A percentile compares a stretch with the other conserved stretches of the same genome.
Evolutionary conservation across 2,888 invertebrate genomes (phyloP).

Genomic region (Amiota communis): DNA sequence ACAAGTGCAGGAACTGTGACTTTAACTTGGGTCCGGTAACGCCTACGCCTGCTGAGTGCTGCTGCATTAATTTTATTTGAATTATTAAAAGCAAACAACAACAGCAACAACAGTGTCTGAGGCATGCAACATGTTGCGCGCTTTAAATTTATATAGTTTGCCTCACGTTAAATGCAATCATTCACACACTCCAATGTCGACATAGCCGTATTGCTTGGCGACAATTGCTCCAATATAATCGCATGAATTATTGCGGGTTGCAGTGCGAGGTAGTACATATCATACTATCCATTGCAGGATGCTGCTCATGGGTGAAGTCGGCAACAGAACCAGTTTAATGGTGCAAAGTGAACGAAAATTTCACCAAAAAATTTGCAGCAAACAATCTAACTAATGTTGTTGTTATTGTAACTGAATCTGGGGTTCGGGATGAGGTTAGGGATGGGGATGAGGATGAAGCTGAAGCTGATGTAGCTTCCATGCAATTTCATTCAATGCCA

Average conservation of each 20-base stretch:
- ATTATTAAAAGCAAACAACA: constrained; percentile 34
- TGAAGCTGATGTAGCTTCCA: constrained; percentile 28
- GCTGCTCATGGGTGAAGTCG: constrained; percentile 30
- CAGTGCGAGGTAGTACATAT: background rate
- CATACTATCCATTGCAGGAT: constrained; percentile 35
- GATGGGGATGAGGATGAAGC: too few relatives aligned
- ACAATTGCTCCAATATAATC: constrained; percentile 4
- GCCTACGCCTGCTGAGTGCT: constrained; percentile 1
- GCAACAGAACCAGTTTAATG: constrained; percentile 67
- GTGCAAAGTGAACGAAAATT: constrained; percentile 58
- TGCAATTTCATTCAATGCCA: background rate
- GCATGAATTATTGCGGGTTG: constrained; percentile 7
- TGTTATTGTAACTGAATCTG: background rate
- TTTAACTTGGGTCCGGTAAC: background rate
- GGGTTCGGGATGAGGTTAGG: too few relatives aligned
- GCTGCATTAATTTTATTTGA: constrained; percentile 55
- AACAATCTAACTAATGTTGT: constrained; percentile 6
- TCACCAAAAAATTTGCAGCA: constrained; percentile 55
- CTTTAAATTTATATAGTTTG: constrained; percentile 33
- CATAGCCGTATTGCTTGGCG: background rate
- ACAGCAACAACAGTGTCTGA: constrained; percentile 26
- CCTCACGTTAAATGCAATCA: constrained; percentile 27
- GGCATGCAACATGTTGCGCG: constrained; percentile 27
- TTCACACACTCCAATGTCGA: constrained; percentile 49
- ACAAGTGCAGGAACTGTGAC: constrained; percentile 17